These are phyloP conservation scores for Kryptolebias marmoratus DNA, from an alignment of 2,113 vertebrate species.

Conservation along the genomic window DNA sequence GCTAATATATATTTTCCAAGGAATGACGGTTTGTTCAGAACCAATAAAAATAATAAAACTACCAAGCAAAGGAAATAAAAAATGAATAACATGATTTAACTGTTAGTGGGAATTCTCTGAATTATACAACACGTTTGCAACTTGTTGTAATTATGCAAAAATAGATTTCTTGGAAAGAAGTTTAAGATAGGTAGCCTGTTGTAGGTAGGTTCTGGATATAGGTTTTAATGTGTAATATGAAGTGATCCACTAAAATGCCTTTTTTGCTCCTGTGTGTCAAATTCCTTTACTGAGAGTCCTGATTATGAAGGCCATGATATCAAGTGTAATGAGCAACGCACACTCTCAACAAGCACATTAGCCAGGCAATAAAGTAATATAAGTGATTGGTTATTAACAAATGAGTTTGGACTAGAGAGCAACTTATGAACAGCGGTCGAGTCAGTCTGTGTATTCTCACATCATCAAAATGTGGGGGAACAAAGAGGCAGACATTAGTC, in stretches of 20 bases:
- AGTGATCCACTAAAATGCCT: too few relatives aligned
- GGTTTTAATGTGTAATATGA: too few relatives aligned
- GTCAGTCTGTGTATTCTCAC: constrained; percentile 21
- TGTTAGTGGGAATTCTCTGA: too few relatives aligned
- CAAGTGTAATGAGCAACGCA: constrained; percentile 18
- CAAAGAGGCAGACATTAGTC: constrained; percentile 22
- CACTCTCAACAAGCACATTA: constrained; percentile 11
- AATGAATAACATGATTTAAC: too few relatives aligned
- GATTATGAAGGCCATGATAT: constrained; percentile 10
- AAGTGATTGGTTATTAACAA: constrained; percentile 27
- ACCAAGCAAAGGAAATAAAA: too few relatives aligned
- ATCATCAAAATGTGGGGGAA: constrained; percentile 31
- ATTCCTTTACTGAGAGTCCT: neutral
- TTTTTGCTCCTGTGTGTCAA: neutral
- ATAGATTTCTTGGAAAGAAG: too few relatives aligned
- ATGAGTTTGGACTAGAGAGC: constrained; percentile 4
- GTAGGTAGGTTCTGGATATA: too few relatives aligned
- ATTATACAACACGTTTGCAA: too few relatives aligned
- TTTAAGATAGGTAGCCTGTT: too few relatives aligned
- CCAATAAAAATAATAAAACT: too few relatives aligned
- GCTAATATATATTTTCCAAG: too few relatives aligned
- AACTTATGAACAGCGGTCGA: constrained; percentile 10
- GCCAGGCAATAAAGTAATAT: constrained; percentile 17
- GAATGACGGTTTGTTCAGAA: neutral
- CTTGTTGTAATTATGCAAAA: too few relatives aligned